Base-by-base conservation (phyloP, 2,113 vertebrate genomes). In the Stegostoma tigrinum region DNA sequence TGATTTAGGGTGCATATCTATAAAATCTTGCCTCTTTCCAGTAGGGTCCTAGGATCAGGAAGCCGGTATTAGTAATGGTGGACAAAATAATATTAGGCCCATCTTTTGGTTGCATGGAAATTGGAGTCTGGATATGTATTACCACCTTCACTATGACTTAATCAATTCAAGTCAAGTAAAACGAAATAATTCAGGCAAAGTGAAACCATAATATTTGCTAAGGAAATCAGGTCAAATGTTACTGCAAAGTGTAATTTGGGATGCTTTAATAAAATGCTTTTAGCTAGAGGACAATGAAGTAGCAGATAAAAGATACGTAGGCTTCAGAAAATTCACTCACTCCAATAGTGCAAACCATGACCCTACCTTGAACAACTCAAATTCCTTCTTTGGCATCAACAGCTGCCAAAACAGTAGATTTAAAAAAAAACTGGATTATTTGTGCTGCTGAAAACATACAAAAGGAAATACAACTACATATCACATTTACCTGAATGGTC, bases 371-470 rank as follows among this genome's bases (percentile, higher is more conserved):
- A 99, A 99, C 97, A 99, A 98, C 97, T 99, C 99, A 99, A 99
- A 99, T 96, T 99, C 99, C 98, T 98, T 99, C 98, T 99, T 99
- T 98, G 99, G 99, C 99, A 99, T 99, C 98, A 99, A 98, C 5
- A 99, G 98, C 99, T 99, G 98, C 94, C 96, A 96, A 96, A 70
- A 96, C 96, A 97, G 86, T 96, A 96, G 96, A 96, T 96, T 48
- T 48, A 97, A 96, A 96, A 97, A 97, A 61, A 61, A 95, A 95
- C 34, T 67, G 61, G 89, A 93, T 66, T 90, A 75, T 83, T 55
- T 23, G 14, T 15, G 68, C 23, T 30, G 55, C 83, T 38, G 72
- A 38, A 61, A 12, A n/a, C n/a, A n/a, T n/a, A n/a, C n/a, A n/a
- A n/a, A 17, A 90, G 61, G 45, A 48, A 14, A 67, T 89, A n/a